phyloP scores from a whole-genome alignment of 2,113 vertebrate species.

The Cyprinodon variegatus region DNA sequence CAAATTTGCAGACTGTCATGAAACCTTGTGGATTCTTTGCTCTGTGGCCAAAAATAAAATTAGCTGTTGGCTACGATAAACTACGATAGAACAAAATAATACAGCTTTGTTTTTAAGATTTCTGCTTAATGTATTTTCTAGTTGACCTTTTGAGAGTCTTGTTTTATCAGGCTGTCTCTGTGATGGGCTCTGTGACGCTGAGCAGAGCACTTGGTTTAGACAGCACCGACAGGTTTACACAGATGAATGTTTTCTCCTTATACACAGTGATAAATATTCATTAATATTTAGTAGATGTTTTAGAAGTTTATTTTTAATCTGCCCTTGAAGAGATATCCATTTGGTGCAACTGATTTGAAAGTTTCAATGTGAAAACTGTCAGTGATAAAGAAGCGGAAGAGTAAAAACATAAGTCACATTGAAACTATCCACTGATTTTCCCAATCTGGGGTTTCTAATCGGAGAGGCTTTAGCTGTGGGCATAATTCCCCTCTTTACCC shows the following conservation, averaged over 20 bases:
- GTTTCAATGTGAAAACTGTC: conserved; percentile 7
- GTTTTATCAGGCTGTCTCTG: neutral
- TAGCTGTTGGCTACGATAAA: neutral
- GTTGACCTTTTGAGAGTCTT: neutral
- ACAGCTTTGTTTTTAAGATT: neutral
- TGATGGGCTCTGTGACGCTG: neutral
- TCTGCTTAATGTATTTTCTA: neutral
- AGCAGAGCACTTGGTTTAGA: neutral
- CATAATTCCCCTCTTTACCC: conserved; percentile 14
- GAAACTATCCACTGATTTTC: conserved; percentile 4
- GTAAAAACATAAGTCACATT: conserved; percentile 11
- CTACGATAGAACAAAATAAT: neutral
- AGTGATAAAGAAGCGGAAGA: conserved; percentile 8
- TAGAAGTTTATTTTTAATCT: neutral
- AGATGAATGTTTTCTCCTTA: neutral
- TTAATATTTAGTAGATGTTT: neutral
- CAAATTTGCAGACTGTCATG: too few species aligned
- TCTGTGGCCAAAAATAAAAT: neutral
- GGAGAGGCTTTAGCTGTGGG: conserved; percentile 6
- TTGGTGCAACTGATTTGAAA: conserved; percentile 9
- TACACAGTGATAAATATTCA: neutral
- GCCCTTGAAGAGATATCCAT: neutral
- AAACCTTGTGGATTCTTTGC: neutral
- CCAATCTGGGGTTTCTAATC: conserved; percentile 1
- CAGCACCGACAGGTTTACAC: neutral